Percentiles rank a stretch among this genome's conserved stretches.
These are phyloP conservation scores for Phyllotis vaccarum DNA, from an alignment of 2,797 vertebrate genomes.

Conservation along the genomic window DNA sequence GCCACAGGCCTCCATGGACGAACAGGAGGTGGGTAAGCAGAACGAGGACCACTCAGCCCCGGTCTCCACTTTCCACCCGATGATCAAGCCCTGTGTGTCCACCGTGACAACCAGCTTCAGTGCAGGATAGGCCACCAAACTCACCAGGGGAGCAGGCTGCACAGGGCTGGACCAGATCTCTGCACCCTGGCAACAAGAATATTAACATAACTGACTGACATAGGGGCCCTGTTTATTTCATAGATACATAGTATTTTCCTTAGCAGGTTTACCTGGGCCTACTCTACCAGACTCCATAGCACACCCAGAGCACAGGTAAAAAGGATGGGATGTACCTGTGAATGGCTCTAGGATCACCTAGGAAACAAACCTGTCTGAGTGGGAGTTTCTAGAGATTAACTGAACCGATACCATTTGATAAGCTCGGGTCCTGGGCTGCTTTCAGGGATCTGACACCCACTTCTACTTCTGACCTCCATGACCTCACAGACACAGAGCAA, in stretches of 20 bases:
- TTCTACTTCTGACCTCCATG: neutral
- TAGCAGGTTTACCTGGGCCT: neutral
- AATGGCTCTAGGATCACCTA: neutral
- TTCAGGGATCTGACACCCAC: neutral
- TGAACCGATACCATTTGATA: neutral
- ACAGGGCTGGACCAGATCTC: constrained; percentile 89
- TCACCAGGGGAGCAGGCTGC: constrained; percentile 86
- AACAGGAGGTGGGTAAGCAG: constrained; percentile 74
- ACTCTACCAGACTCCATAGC: neutral
- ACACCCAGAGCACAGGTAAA: accelerated
- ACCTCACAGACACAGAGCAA: neutral
- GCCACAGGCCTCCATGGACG: constrained; percentile 85
- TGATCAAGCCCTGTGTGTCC: constrained; percentile 85
- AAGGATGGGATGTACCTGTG: neutral
- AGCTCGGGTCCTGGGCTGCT: neutral
- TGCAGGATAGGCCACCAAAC: constrained; percentile 83
- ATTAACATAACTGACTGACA: neutral
- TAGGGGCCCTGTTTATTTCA: neutral
- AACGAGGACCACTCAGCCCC: constrained; percentile 87
- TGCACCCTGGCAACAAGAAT: constrained; percentile 82
- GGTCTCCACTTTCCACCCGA: constrained; percentile 86
- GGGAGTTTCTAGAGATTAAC: neutral
- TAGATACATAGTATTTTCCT: neutral
- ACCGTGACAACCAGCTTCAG: constrained; percentile 85
- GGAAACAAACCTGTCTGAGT: neutral